Evolutionary conservation across 2,113 vertebrate species (phyloP).

Genomic region (Chauna torquata): DNA sequence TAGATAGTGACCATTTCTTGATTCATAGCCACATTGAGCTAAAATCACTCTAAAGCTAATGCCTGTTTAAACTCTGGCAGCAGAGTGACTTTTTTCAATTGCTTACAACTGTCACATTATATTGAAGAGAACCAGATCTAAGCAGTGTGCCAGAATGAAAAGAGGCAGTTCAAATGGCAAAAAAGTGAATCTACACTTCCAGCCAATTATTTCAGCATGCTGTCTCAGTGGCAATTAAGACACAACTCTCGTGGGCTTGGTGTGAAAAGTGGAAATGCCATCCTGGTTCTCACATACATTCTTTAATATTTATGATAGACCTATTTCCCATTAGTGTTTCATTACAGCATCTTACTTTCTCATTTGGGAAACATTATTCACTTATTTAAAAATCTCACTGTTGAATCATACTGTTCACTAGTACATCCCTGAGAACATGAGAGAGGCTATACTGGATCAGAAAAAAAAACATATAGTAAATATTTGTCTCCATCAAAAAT

Average conservation of each 20-base stretch:
- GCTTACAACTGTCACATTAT: background rate
- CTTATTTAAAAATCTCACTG: background rate
- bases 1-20: background rate
- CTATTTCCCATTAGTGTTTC: background rate
- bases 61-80: constrained; percentile 24
- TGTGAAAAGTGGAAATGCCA: background rate
- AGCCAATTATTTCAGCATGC: constrained; percentile 48
- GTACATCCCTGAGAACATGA: background rate
- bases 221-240: constrained; percentile 18
- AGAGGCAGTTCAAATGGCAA: constrained; percentile 17
- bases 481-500: background rate
- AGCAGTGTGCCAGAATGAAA: background rate
- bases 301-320: background rate
- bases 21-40: background rate
- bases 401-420: background rate
- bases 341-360: background rate
- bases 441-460: background rate
- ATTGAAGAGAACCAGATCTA: background rate
- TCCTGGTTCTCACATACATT: background rate
- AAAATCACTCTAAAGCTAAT: background rate
- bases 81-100: constrained; percentile 12
- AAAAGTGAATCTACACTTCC: constrained; percentile 2
- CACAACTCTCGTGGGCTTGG: background rate
- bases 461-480: background rate
- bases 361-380: background rate